Evolutionary conservation across 2,888 invertebrate species (phyloP).

Genomic region (Halictus quadricinctus): DNA sequence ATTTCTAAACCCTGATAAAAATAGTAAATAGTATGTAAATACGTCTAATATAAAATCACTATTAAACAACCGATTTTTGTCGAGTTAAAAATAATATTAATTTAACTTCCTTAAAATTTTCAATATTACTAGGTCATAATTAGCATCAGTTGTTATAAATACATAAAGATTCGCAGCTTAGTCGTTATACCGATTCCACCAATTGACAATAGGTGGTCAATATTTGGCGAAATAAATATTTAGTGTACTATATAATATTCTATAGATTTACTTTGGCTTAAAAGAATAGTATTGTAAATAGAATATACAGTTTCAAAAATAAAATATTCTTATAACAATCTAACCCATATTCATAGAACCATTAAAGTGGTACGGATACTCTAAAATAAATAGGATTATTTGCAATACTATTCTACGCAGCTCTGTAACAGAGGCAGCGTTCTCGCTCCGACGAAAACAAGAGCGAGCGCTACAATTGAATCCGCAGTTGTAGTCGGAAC

Average conservation of each 20-base stretch:
- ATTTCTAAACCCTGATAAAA: background rate
- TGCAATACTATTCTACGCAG: background rate
- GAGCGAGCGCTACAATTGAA: background rate
- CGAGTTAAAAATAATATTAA: no score
- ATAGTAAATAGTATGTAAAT: background rate
- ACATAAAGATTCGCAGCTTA: no score
- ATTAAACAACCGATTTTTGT: no score
- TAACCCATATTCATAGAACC: background rate
- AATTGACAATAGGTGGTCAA: no score
- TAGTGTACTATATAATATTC: background rate
- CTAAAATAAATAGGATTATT: background rate
- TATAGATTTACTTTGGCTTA: background rate
- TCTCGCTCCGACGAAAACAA: background rate
- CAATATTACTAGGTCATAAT: no score
- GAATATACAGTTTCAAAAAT: background rate
- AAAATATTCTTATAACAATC: background rate
- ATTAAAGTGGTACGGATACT: background rate
- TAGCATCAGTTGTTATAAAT: no score
- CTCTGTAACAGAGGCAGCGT: background rate
- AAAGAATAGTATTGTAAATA: background rate
- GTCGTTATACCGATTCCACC: no score
- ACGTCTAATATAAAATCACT: background rate
- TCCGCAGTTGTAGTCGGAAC: background rate
- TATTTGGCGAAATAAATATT: no score
- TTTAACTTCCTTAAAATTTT: no score